phyloP scores from a whole-genome alignment of 1,140 invertebrate species.

The Drosophila mayri region DNA sequence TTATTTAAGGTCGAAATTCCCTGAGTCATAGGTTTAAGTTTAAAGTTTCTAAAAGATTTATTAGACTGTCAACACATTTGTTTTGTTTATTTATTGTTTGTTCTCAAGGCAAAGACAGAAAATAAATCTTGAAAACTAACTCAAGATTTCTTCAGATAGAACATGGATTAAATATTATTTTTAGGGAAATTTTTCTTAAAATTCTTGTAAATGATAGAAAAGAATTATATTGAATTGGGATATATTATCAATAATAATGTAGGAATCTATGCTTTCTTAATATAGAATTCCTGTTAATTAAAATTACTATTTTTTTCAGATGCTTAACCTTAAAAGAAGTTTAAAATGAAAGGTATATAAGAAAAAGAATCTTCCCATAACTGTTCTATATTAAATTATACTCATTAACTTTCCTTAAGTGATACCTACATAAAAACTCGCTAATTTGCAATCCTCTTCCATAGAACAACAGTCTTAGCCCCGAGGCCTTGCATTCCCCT shows the following conservation, averaged over 20 bases:
- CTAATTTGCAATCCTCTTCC: neutral
- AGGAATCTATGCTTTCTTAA: neutral
- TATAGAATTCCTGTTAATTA: fast-evolving
- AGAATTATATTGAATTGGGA: no score
- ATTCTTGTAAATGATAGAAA: no score
- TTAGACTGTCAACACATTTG: neutral
- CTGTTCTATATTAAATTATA: neutral
- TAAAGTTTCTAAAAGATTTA: neutral
- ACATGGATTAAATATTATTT: neutral
- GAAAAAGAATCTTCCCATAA: neutral
- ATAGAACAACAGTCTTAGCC: neutral
- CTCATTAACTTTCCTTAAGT: neutral
- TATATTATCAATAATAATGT: neutral
- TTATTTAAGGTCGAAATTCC: neutral
- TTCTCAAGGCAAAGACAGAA: no score
- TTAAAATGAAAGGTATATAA: neutral
- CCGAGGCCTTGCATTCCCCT: neutral
- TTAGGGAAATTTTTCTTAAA: no score
- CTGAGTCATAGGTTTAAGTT: slow-evolving; percentile 3
- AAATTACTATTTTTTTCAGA: neutral
- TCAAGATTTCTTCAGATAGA: neutral
- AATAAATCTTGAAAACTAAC: neutral
- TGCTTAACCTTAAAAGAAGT: neutral
- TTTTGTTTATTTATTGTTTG: slow-evolving; percentile 2
- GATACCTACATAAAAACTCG: neutral